Percentiles rank a stretch among this genome's conserved stretches.
Evolutionary conservation across 2,888 invertebrate genomes (phyloP).

Genomic region (Lepidochrysops patricia): DNA sequence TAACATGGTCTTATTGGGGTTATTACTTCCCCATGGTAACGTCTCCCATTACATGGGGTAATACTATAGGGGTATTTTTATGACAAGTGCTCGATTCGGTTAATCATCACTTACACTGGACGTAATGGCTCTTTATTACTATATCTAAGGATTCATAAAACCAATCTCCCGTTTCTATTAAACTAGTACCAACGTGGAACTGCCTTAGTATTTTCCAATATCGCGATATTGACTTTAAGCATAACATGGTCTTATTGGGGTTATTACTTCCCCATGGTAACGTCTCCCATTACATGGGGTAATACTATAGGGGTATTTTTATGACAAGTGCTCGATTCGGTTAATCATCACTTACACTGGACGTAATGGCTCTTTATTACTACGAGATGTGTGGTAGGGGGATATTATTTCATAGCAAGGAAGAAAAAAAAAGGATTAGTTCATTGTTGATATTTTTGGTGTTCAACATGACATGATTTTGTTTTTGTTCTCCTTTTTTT

Average conservation of each 20-base stretch:
- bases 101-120: slow-evolving; percentile 2
- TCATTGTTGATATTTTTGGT: too few species aligned
- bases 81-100: background rate
- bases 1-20: background rate
- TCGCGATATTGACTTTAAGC: background rate
- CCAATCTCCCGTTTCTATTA: background rate
- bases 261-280: background rate
- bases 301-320: background rate
- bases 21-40: background rate
- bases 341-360: background rate
- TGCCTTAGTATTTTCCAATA: slow-evolving; percentile 3
- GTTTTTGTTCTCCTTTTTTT: too few species aligned
- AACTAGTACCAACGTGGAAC: background rate
- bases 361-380: background rate
- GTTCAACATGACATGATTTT: too few species aligned
- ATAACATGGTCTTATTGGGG: background rate
- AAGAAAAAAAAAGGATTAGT: too few species aligned
- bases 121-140: background rate
- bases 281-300: background rate
- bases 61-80: slow-evolving; percentile 2
- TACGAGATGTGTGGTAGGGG: too few species aligned
- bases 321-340: background rate
- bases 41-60: background rate
- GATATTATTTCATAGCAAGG: too few species aligned
- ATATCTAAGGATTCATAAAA: too few species aligned